These are phyloP conservation scores for Toxotes jaculatrix DNA, from an alignment of 2,113 vertebrate genomes.

Conservation along the genomic window DNA sequence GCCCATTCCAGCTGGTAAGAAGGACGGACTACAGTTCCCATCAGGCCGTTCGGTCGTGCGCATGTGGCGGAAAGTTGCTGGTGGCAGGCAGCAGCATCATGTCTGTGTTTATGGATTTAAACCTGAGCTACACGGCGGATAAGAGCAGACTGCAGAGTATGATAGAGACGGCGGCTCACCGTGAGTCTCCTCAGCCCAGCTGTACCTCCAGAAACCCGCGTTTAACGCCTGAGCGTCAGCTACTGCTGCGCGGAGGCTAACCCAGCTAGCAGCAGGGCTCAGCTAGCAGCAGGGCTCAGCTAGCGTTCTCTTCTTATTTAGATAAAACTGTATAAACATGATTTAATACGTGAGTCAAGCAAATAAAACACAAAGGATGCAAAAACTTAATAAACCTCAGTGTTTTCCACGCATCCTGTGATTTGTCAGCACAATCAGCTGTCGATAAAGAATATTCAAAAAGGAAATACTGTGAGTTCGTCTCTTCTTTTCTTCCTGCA, in stretches of 20 bases:
- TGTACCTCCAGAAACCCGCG: too few species aligned
- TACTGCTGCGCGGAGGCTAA: not conserved
- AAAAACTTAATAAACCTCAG: too few species aligned
- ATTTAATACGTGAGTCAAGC: too few species aligned
- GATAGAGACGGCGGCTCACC: constrained; percentile 82
- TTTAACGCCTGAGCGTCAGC: not conserved
- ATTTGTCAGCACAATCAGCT: too few species aligned
- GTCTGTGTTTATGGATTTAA: constrained; percentile 84
- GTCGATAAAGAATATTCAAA: too few species aligned
- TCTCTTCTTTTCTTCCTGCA: constrained; percentile 39
- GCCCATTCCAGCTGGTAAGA: not conserved
- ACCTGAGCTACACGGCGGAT: constrained; percentile 68
- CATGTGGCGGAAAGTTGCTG: not conserved
- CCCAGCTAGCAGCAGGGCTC: not conserved
- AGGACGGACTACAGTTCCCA: constrained; percentile 47
- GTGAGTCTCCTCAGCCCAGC: constrained; percentile 69
- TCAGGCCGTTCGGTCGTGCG: constrained; percentile 7
- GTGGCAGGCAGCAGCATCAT: constrained; percentile 48
- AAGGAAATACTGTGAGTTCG: not conserved
- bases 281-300: not conserved
- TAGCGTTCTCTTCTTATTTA: too few species aligned
- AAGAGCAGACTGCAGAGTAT: constrained; percentile 59
- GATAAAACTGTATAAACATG: too few species aligned
- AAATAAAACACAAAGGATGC: too few species aligned
- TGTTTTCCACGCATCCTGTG: too few species aligned